Percentiles rank a stretch among this genome's conserved stretches.
Evolutionary conservation across 2,113 vertebrate species (phyloP).

Genomic region (Cricetomys ansorgei): DNA sequence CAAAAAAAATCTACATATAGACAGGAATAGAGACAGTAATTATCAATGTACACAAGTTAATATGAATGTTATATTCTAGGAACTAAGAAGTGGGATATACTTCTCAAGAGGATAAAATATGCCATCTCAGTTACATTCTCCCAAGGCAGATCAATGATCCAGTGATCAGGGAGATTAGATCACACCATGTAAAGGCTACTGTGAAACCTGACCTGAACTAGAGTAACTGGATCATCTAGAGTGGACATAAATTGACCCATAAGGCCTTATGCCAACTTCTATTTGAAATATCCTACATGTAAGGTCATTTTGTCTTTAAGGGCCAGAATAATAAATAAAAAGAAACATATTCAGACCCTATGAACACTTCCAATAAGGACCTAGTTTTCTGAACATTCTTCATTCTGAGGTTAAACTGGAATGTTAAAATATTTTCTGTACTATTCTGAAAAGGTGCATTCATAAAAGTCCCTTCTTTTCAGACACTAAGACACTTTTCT

Average conservation of each 20-base stretch:
- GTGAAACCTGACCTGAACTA: neutral
- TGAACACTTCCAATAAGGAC: neutral
- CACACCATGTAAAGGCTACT: neutral
- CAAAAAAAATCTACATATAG: neutral
- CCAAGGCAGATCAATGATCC: neutral
- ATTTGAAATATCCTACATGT: neutral
- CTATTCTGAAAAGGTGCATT: neutral
- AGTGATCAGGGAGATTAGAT: neutral
- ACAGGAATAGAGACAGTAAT: neutral
- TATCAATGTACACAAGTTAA: neutral
- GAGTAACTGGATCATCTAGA: neutral
- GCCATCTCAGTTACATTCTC: neutral
- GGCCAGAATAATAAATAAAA: conserved; percentile 36
- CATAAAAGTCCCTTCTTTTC: neutral
- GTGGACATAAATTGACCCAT: neutral
- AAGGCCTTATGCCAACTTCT: conserved; percentile 32
- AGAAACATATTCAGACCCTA: neutral
- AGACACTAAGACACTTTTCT: neutral
- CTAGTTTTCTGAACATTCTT: conserved; percentile 5
- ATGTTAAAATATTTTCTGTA: conserved; percentile 31
- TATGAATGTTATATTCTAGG: neutral
- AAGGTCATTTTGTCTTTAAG: neutral
- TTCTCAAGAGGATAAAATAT: conserved; percentile 12
- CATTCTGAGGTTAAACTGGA: conserved; percentile 27
- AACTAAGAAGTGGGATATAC: conserved; percentile 14